A percentile compares a stretch with the other conserved stretches of the same genome.
Conservation (phyloP, 2,888 invertebrate species). For the Acanthopleura granulata region DNA sequence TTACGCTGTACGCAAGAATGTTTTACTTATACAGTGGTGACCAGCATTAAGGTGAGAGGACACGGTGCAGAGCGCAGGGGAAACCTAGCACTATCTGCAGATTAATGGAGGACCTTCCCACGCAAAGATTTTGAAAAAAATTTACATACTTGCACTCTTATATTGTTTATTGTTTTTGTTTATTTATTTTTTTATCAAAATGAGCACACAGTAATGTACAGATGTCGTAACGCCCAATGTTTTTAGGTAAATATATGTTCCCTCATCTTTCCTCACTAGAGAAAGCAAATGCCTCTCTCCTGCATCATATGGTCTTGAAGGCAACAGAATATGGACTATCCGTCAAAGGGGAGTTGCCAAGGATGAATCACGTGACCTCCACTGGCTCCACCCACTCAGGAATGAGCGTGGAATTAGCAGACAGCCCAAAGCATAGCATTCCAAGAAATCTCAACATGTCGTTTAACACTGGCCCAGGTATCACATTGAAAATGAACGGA, state of each 20-base stretch:
- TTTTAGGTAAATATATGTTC: neutral
- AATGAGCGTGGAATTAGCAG: neutral
- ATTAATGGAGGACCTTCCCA: no score
- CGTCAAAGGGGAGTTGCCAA: neutral
- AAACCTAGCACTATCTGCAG: no score
- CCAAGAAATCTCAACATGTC: neutral
- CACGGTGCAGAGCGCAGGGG: no score
- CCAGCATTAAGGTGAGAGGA: no score
- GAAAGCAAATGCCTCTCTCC: neutral
- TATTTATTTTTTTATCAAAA: no score
- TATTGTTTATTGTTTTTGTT: no score
- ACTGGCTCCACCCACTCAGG: slow-evolving; percentile 2
- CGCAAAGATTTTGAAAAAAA: no score
- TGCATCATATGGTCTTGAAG: neutral
- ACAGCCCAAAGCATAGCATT: neutral
- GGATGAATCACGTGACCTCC: slow-evolving; percentile 7
- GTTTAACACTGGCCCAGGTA: neutral
- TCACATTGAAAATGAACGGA: neutral
- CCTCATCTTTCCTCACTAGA: neutral
- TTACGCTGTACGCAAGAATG: no score
- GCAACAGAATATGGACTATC: neutral
- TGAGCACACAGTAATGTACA: no score
- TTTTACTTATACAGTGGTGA: no score
- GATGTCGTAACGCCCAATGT: no score
- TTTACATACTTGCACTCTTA: no score